phyloP scores from a whole-genome alignment of 2,888 invertebrate genomes.

The Ommatoiulus sabulosus region DNA sequence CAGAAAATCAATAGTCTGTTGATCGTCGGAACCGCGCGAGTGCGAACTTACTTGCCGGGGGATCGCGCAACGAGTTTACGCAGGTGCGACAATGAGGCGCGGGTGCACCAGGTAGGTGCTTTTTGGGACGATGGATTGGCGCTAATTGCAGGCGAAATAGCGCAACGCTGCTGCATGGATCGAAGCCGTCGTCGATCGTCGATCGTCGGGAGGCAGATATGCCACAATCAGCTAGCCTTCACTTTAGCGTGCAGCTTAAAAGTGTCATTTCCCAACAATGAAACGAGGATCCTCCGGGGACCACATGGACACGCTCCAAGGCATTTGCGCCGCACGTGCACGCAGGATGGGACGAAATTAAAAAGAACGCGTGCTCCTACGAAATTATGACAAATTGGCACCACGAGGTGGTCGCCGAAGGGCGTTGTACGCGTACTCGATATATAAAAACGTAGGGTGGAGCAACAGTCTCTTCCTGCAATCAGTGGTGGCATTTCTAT shows the following conservation, averaged over 20 bases:
- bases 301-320: background rate
- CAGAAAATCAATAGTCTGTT: constrained; percentile 11
- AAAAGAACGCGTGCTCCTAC: background rate
- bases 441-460: no score
- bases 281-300: background rate
- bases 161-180: no score
- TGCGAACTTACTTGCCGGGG: background rate
- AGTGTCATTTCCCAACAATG: background rate
- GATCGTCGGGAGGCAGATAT: background rate
- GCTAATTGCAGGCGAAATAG: background rate
- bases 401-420: no score
- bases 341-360: constrained; percentile 9
- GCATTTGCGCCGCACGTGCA: background rate
- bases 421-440: no score
- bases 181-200: no score
- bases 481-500: no score
- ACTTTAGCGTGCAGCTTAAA: background rate
- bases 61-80: background rate
- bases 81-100: background rate
- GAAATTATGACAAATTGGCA: background rate
- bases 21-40: background rate
- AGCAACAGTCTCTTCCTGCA: no score
- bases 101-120: no score
- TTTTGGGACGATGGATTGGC: background rate
- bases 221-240: background rate